Evolutionary conservation across 2,888 invertebrate genomes (phyloP).

Genomic region (Achlya flavicornis): DNA sequence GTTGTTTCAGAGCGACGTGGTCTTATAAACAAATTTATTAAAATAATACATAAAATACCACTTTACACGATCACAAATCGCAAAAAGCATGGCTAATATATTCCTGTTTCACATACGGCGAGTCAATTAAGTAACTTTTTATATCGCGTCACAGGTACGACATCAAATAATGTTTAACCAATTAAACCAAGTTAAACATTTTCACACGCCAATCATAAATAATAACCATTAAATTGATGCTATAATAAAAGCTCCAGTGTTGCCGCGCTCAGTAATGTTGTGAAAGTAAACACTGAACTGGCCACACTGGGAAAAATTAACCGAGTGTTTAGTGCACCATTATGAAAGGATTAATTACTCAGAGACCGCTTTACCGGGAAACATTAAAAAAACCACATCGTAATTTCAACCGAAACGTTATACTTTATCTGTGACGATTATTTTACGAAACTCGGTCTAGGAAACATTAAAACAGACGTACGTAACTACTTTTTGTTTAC

Average conservation of each 20-base stretch:
- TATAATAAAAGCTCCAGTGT: slow-evolving; percentile 58
- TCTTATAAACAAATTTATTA: slow-evolving; percentile 1
- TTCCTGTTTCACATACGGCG: slow-evolving; percentile 27
- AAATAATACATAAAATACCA: slow-evolving; percentile 9
- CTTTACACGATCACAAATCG: slow-evolving; percentile 19
- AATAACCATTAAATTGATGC: slow-evolving; percentile 64
- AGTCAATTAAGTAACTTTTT: slow-evolving; percentile 41
- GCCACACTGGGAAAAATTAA: slow-evolving; percentile 51
- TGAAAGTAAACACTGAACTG: slow-evolving; percentile 59
- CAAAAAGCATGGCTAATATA: slow-evolving; percentile 24
- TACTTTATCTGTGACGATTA: slow-evolving; percentile 58
- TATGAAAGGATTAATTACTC: slow-evolving; percentile 70
- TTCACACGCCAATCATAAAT: slow-evolving; percentile 74
- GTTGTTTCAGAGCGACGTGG: neutral
- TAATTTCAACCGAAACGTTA: slow-evolving; percentile 60
- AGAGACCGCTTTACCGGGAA: slow-evolving; percentile 58
- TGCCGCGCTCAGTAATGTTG: slow-evolving; percentile 45
- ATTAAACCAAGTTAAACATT: slow-evolving; percentile 55
- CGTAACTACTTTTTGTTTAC: slow-evolving; percentile 55
- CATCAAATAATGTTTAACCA: slow-evolving; percentile 43
- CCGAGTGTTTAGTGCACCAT: slow-evolving; percentile 53
- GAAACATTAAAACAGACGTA: slow-evolving; percentile 64
- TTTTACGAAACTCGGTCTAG: slow-evolving; percentile 58
- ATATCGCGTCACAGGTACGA: slow-evolving; percentile 33
- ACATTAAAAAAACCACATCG: slow-evolving; percentile 65